Conservation (phyloP, 2,888 invertebrate genomes). For the Yponomeuta sedellus region DNA sequence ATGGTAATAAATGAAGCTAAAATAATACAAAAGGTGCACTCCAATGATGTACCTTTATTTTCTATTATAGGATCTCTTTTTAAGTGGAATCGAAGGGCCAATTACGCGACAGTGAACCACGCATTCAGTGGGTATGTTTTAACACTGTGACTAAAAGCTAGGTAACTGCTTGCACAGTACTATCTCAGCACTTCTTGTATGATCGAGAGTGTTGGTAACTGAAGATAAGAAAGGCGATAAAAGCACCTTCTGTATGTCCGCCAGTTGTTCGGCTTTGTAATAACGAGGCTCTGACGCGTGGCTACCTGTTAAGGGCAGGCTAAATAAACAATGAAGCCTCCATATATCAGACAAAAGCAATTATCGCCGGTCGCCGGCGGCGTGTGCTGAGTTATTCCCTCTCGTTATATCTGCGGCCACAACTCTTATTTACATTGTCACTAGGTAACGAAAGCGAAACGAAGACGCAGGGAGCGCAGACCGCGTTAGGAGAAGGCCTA, state of each 20-base stretch:
- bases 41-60: not conserved
- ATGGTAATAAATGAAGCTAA: not conserved
- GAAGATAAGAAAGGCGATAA: not conserved
- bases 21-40: not conserved
- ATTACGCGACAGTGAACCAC: no score
- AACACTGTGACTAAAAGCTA: no score
- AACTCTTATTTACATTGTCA: conserved; percentile 42
- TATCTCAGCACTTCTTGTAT: no score
- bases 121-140: no score
- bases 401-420: conserved; percentile 22
- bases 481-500: no score
- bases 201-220: not conserved
- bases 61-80: no score
- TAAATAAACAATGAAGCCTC: conserved; percentile 63
- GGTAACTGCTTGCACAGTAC: no score
- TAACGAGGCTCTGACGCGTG: conserved; percentile 19
- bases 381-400: conserved; percentile 19
- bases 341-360: conserved; percentile 64
- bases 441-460: not conserved
- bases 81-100: no score
- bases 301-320: conserved; percentile 56
- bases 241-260: not conserved
- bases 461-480: not conserved
- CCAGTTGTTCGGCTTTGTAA: not conserved
- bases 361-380: conserved; percentile 31